Conservation (phyloP, 30 jellyfish, hydroid and myxozoan species). For the Clytia hemisphaerica region DNA sequence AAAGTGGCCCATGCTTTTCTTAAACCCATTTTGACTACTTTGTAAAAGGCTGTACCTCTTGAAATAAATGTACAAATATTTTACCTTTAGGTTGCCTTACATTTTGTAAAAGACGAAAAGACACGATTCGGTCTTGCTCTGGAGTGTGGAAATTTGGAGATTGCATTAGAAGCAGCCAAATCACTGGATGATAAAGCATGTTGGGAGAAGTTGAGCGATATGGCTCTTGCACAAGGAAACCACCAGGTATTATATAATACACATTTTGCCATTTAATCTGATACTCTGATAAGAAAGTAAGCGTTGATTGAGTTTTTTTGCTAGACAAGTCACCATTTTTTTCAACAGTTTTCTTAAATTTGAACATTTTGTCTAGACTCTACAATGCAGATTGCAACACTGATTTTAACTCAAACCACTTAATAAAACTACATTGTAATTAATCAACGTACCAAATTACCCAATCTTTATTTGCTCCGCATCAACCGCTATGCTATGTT, state of each 20-base stretch:
- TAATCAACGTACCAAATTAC: too few relatives aligned
- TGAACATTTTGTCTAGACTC: neutral
- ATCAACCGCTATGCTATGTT: too few relatives aligned
- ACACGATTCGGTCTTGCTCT: slow-evolving; percentile 82
- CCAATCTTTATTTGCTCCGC: neutral
- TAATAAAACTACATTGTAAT: too few relatives aligned
- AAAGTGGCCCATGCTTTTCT: neutral
- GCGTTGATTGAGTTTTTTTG: neutral
- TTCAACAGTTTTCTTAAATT: neutral
- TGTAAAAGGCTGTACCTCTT: too few relatives aligned
- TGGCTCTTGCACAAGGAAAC: slow-evolving; percentile 92
- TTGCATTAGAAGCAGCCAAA: slow-evolving; percentile 98
- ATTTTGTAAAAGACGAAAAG: slow-evolving; percentile 85
- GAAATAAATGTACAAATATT: neutral
- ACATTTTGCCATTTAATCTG: neutral
- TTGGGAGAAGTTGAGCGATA: slow-evolving; percentile 87
- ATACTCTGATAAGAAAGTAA: neutral
- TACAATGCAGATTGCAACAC: neutral
- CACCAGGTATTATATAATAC: slow-evolving; percentile 56
- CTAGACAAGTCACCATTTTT: neutral
- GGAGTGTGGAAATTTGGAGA: slow-evolving; percentile 90
- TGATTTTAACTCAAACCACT: neutral
- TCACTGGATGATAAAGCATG: slow-evolving; percentile 80
- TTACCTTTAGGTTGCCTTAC: slow-evolving; percentile 81
- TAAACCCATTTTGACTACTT: neutral